Base-by-base conservation (phyloP, 2,113 vertebrate genomes). In the Myotis yumanensis region DNA sequence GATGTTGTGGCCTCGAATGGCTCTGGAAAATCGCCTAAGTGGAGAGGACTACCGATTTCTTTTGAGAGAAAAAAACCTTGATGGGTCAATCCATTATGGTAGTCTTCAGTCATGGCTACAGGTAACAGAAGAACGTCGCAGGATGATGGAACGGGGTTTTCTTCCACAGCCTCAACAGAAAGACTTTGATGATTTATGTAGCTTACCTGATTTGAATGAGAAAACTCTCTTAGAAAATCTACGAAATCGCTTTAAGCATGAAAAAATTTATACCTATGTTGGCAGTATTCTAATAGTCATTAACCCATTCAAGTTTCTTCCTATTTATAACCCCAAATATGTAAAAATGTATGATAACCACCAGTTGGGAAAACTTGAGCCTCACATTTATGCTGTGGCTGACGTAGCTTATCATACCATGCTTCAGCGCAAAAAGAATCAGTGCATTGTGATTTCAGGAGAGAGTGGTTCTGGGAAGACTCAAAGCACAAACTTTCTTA, bases 331-430 rank as follows among this genome's bases (percentile, higher is more conserved):
- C 97, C 99, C 99, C 77, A 99, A 99, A 97, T 99, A 99, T 96
- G 99, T 99, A 93, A 99, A 99, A 98, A 99, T 99, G 99, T 99
- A 99, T 17, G 99, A 99, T 96, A 99, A 99, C 98, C 99, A 99
- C 93, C 98, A 99, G 35, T 98, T 99, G 97, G 99, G 99, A 64
- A 99, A 99, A 97, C 98, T 99, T 97, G 99, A 99, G 97, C 97
- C 99, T 98, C n/a, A 99, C 92, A 99, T 99, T 96, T 99, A 99
- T 0, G 99, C 99, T 0, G 99, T 99, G 97, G 99, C 99, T 0
- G 99, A 99, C 11, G 99, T 99, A 96, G 99, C 99, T 32, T 99
- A 99, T 96, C 99, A 99, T 2, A 98, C 99, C 86, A 99, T 99
- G 99, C 99, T 99, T 84, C 99, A 99, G 97, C 98, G 98, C n/a